These are phyloP conservation scores for Idaea aversata DNA, from an alignment of 2,888 invertebrate species.

Conservation along the genomic window DNA sequence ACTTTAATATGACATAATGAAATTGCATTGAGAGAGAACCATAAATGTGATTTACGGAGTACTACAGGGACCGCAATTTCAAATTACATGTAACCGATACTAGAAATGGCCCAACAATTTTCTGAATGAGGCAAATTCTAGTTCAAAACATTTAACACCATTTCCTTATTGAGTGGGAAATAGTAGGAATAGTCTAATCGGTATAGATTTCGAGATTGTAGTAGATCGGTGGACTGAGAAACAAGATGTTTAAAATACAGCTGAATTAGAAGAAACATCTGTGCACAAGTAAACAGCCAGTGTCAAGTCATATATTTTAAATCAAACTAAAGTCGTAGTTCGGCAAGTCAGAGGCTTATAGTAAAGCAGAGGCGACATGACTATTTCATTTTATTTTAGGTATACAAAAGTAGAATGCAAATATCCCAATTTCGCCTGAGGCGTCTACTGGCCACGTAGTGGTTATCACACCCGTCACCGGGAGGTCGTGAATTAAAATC, in stretches of 20 bases:
- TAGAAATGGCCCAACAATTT: constrained; percentile 22
- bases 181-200: constrained; percentile 17
- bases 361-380: no score
- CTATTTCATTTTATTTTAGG: no score
- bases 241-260: constrained; percentile 13
- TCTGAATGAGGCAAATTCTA: constrained; percentile 31
- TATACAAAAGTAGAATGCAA: no score
- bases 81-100: constrained; percentile 7
- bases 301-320: no score
- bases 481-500: no score
- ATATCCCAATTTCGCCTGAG: no score
- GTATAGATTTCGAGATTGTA: constrained; percentile 25
- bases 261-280: background rate
- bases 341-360: no score
- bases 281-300: no score
- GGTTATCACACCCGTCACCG: no score
- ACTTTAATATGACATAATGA: background rate
- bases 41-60: background rate
- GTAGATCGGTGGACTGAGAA: constrained; percentile 42
- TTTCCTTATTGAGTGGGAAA: constrained; percentile 39
- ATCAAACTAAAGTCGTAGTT: no score
- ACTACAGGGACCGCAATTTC: background rate
- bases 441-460: no score
- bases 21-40: background rate
- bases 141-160: constrained; percentile 30